These are phyloP conservation scores for Opisthocomus hoazin DNA, from an alignment of 2,113 vertebrate genomes.

Conservation along the genomic window DNA sequence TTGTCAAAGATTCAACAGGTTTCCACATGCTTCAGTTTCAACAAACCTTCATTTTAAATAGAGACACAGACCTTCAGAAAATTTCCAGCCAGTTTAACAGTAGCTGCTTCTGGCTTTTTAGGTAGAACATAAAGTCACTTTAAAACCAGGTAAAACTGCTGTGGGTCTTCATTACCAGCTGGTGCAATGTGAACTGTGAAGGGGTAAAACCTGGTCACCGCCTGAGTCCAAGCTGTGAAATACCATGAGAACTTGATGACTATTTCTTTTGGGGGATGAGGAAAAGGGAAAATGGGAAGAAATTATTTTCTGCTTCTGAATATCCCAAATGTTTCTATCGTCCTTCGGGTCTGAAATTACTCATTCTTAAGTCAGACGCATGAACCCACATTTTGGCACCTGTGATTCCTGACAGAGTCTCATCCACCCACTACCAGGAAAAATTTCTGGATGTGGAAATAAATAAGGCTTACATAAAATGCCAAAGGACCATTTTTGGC, in stretches of 20 bases:
- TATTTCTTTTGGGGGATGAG: background rate
- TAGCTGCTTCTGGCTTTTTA: background rate
- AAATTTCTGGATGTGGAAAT: background rate
- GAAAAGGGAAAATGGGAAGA: rapidly evolving
- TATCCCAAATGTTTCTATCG: background rate
- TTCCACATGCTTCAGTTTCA: background rate
- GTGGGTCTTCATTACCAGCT: background rate
- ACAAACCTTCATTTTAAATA: background rate
- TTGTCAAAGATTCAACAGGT: background rate
- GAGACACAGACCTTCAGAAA: background rate
- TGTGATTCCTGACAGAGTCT: background rate
- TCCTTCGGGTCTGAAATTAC: background rate
- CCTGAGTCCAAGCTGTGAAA: background rate
- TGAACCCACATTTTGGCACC: background rate
- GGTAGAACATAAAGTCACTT: background rate
- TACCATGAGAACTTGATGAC: background rate
- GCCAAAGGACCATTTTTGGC: background rate
- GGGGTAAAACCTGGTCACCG: background rate
- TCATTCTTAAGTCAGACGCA: background rate
- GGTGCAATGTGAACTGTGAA: background rate
- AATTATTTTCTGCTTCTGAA: background rate
- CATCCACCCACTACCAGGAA: background rate
- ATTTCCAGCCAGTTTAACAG: background rate
- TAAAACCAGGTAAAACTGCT: background rate
- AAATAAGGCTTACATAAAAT: background rate